Base-by-base conservation (phyloP, 2,113 vertebrate genomes). In the Saimiri boliviensis region DNA sequence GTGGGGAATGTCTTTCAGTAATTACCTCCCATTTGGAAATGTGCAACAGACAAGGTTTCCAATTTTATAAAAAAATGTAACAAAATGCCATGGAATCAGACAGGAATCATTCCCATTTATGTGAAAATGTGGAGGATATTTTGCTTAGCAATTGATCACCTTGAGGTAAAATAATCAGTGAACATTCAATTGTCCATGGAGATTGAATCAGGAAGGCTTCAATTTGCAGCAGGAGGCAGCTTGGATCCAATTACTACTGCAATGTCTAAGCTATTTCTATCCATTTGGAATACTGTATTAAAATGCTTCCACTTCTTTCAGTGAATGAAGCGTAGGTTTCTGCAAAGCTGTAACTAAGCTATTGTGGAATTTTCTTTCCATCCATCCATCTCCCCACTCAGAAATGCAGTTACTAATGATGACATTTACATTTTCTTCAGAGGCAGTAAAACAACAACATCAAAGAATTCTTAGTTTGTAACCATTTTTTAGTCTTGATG, bases 221-320 rank as follows among this genome's bases (percentile, higher is more conserved):
- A 7, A 0, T 35, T 30, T 37, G 8, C 42, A 77, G 21, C 32
- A 25, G 14, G 14, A 63, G 63, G n/a, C n/a, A 37, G n/a, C 7
- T 68, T 81, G 9, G 13, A 10, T 40, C 71, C 16, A 83, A 16
- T n/a, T 49, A 19, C 83, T 12, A 1, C 52, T 94, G 6, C 66
- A 87, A 2, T 30, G 60, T 66, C 71, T 49, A 94, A 97, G 60
- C 0, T 79, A 14, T 74, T 96, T 73, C 93, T 94, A 9, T 30
- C 35, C 7, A n/a, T 92, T 96, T 97, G 81, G 2, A 91, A 6
- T 91, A 17, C 47, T 96, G 54, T 93, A 86, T 95, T 91, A 90
- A 94, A 85, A 83, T 66, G 4, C 58, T 54, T 54, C 21, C 5
- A n/a, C 20, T 85, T 76, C 58, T 37, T 86, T 96, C 81, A 96